Conservation (phyloP, 2,113 vertebrate genomes). For the Illadopsis cleaveri region DNA sequence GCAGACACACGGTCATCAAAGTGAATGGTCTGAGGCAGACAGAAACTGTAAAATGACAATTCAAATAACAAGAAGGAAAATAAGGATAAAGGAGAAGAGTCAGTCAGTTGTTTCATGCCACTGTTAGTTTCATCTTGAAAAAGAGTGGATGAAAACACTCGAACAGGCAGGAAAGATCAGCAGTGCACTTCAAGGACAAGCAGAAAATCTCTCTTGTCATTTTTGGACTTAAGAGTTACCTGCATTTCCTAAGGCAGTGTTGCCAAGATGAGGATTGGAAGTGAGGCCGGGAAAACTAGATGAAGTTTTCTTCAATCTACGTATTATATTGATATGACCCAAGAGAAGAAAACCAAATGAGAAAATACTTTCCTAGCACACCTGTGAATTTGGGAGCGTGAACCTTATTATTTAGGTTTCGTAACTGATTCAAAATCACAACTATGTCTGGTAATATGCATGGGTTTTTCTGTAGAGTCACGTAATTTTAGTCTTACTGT, state of each 20-base stretch:
- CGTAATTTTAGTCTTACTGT: not conserved
- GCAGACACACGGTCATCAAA: not conserved
- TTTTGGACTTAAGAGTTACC: not conserved
- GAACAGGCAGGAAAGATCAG: not conserved
- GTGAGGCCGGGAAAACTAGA: not conserved
- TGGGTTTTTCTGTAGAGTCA: not conserved
- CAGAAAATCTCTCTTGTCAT: not conserved
- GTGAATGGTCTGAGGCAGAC: not conserved
- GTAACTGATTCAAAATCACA: not conserved
- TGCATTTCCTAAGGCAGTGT: not conserved
- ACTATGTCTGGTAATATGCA: not conserved
- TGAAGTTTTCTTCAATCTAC: not conserved
- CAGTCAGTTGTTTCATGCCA: not conserved
- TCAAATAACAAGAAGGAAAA: not conserved
- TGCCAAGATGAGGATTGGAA: not conserved
- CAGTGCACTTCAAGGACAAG: not conserved
- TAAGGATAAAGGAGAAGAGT: not conserved
- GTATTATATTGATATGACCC: not conserved
- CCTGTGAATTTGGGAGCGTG: not conserved
- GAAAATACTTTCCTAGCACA: not conserved
- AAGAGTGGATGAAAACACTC: not conserved
- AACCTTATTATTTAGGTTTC: not conserved
- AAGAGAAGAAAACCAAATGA: not conserved
- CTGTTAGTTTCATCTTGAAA: not conserved
- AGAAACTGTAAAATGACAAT: not conserved